Conservation (phyloP, 53 echinoderm and acorn worm genomes). For the Mesocentrotus franciscanus region DNA sequence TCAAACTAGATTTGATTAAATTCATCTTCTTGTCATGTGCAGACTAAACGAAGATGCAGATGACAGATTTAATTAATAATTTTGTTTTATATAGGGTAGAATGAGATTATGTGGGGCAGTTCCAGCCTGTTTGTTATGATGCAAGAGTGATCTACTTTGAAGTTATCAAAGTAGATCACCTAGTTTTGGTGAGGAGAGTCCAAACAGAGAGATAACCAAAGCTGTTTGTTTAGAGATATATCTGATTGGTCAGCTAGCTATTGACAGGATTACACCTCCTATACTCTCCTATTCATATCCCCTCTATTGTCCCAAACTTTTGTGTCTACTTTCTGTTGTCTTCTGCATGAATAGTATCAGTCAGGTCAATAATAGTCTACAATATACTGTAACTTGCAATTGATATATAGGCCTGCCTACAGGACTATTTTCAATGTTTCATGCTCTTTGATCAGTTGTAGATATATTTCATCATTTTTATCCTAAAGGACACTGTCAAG, state of each 20-base stretch:
- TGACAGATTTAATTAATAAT: not conserved
- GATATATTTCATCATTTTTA: not conserved
- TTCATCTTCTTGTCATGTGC: not conserved
- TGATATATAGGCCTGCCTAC: not conserved
- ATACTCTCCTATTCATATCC: not conserved
- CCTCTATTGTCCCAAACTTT: not conserved
- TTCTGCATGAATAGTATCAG: not conserved
- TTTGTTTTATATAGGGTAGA: not conserved
- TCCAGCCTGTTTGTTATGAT: constrained; percentile 6
- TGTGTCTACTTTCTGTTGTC: not conserved
- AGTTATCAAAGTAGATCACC: constrained; percentile 50
- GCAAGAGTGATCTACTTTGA: constrained; percentile 42
- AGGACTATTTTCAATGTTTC: not conserved
- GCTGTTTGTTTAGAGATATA: constrained; percentile 18
- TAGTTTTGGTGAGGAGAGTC: constrained; percentile 33
- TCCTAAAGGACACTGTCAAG: not conserved
- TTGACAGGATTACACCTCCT: constrained; percentile 26
- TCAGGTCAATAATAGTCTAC: constrained; percentile 45
- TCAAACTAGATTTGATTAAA: not conserved
- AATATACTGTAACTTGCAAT: not conserved
- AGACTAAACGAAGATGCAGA: not conserved
- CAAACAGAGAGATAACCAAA: not conserved
- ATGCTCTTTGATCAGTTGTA: not conserved
- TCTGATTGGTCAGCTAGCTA: constrained; percentile 42
- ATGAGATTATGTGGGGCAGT: not conserved